Base-by-base conservation (phyloP, 1,140 invertebrate genomes). In the Bombus waltoni region DNA sequence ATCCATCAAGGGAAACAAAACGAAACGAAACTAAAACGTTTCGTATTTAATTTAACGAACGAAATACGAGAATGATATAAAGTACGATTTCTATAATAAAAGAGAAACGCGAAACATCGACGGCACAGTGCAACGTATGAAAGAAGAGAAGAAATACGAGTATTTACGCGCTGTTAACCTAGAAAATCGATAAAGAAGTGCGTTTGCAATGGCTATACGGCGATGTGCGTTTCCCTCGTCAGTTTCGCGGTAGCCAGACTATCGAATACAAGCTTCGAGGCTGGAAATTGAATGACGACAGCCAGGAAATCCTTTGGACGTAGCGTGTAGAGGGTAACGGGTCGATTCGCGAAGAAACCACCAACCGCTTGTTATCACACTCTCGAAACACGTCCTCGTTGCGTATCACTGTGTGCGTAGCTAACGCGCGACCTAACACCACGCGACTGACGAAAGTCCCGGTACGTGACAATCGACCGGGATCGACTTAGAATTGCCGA, bases 301-400 rank as follows among this genome's bases (percentile, higher is more conserved):
- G 10, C 59, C 72, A 84, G 77, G 83, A 70, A 75, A 25, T 44
- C 57, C 62, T 89, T 82, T 71, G 53, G 78, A 80, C 78, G 74
- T 42, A 22, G 22, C 1, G 76, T 53, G 70, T 79, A n/a, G 18
- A 44, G n/a, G 66, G 18, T 70, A 70, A 38, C 57, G 18, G 32
- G 40, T 86, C 42, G 79, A 38, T 42, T 77, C 65, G 57, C 72
- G 83, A 82, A 88, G 79, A 79, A 86, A 68, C 78, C 74, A 57
- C 75, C 78, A 47, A 62, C 32, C 77, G 53, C 82, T 86, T n/a
- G 62, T 84, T 84, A 84, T 88, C 85, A 59, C 82, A 32, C 42
- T 53, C 71, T 81, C 86, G 47, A 53, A 22, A 18, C 47, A 53
- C 47, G 18, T 53, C 47, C 18, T 53, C 47, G 47, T 53, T 8